Conservation (phyloP, 2,888 invertebrate species). For the Pollenia griseotomentosa region DNA sequence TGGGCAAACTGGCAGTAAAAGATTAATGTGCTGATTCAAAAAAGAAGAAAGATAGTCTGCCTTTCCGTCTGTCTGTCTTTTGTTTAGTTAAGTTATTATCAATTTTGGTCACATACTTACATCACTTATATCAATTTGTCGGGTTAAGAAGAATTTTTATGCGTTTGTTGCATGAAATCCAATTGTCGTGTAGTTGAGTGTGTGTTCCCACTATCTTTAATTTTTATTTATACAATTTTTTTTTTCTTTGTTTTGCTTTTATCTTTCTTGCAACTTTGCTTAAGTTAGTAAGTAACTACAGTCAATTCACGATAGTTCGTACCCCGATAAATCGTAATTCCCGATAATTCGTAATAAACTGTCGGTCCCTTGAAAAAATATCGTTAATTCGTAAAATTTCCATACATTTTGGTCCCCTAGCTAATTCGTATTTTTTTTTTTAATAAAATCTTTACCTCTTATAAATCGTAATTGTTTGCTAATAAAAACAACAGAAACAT, state of each 20-base stretch:
- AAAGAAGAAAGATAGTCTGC: background rate
- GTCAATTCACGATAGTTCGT: too few relatives aligned
- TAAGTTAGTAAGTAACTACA: slow-evolving; percentile 33
- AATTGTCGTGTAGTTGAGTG: background rate
- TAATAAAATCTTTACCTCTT: too few relatives aligned
- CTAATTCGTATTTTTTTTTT: too few relatives aligned
- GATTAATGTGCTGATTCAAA: background rate
- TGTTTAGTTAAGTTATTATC: slow-evolving; percentile 57
- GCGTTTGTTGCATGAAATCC: slow-evolving; percentile 40
- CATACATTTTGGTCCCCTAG: too few relatives aligned
- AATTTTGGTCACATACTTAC: slow-evolving; percentile 65
- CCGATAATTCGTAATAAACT: too few relatives aligned
- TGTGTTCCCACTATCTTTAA: slow-evolving; percentile 36
- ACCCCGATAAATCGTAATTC: too few relatives aligned
- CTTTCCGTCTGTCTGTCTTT: background rate
- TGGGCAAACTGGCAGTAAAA: too few relatives aligned
- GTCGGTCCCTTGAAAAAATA: too few relatives aligned
- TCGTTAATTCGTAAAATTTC: too few relatives aligned
- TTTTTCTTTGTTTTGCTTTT: background rate
- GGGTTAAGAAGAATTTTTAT: slow-evolving; percentile 45
- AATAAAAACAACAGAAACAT: too few relatives aligned
- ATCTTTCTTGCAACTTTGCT: slow-evolving; percentile 20
- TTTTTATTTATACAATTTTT: background rate
- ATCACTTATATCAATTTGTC: slow-evolving; percentile 63
- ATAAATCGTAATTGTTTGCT: too few relatives aligned